phyloP scores from a whole-genome alignment of 1,140 invertebrate genomes.

The Drosophila quadrilineata region DNA sequence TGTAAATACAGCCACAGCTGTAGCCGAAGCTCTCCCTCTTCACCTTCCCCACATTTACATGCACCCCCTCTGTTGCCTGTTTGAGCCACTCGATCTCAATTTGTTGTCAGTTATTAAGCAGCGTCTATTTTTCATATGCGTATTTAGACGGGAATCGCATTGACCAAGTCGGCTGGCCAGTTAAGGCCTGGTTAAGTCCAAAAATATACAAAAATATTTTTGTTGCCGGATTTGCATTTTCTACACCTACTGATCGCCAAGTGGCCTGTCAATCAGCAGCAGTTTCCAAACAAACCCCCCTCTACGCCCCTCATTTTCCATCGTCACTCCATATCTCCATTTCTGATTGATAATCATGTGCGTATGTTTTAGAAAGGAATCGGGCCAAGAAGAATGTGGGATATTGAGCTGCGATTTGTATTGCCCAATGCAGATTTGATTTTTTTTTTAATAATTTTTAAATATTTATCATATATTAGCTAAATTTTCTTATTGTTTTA shows the following conservation, averaged over 20 bases:
- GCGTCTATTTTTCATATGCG: constrained; percentile 57
- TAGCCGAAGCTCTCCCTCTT: too few relatives aligned
- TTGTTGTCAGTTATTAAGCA: constrained; percentile 69
- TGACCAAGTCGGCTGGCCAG: constrained; percentile 38
- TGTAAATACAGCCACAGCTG: constrained; percentile 20
- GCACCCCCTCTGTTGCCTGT: too few relatives aligned
- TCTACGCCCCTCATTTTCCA: too few relatives aligned
- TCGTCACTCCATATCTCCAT: too few relatives aligned
- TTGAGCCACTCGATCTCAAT: constrained; percentile 28
- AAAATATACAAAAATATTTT: constrained; percentile 40
- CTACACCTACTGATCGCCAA: constrained; percentile 60
- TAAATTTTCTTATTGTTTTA: too few relatives aligned
- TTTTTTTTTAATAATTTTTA: too few relatives aligned
- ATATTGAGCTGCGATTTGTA: background rate
- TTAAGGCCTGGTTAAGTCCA: too few relatives aligned
- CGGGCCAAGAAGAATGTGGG: constrained; percentile 4
- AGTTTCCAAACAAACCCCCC: too few relatives aligned
- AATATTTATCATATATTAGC: too few relatives aligned
- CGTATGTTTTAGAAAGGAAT: constrained; percentile 70
- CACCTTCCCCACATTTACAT: too few relatives aligned
- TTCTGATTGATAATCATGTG: constrained; percentile 68
- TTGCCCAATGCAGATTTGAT: constrained; percentile 21
- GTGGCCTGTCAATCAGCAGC: constrained; percentile 65
- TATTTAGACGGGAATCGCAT: constrained; percentile 17
- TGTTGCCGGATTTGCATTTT: constrained; percentile 44